These are phyloP conservation scores for Megalops cyprinoides DNA, from an alignment of 2,797 vertebrate genomes.

Conservation along the genomic window DNA sequence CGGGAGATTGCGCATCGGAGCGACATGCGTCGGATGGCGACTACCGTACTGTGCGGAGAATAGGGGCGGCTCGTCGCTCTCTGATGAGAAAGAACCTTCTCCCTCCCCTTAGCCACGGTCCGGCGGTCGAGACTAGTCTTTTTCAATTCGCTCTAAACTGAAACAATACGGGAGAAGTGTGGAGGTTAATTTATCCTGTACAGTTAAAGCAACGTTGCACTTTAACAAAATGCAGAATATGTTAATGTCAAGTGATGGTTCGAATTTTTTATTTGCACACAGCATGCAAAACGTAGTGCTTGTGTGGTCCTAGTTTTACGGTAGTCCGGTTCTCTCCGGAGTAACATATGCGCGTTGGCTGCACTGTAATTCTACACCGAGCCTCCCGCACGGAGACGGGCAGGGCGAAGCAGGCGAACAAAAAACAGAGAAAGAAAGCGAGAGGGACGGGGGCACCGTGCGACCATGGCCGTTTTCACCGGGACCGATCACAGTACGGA, in stretches of 20 bases:
- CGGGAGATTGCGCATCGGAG: no score
- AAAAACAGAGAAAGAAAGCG: constrained; percentile 39
- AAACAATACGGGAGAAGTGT: no score
- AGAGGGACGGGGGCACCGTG: constrained; percentile 35
- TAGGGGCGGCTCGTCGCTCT: no score
- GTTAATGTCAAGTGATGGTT: neutral
- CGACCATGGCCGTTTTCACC: constrained; percentile 26
- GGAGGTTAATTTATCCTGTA: no score
- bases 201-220: neutral
- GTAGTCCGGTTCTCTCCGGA: constrained; percentile 2
- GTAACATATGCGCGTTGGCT: constrained; percentile 40
- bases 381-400: constrained; percentile 45
- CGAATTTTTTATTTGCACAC: neutral
- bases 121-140: no score
- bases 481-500: constrained; percentile 7
- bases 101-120: no score
- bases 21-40: no score
- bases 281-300: neutral
- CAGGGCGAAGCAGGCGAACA: constrained; percentile 47
- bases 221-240: neutral
- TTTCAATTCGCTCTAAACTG: no score
- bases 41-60: no score
- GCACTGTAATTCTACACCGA: constrained; percentile 57
- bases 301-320: constrained; percentile 18
- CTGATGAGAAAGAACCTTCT: no score